Evolutionary conservation across 2,888 invertebrate genomes (phyloP).

Genomic region (Embidobia sp.): DNA sequence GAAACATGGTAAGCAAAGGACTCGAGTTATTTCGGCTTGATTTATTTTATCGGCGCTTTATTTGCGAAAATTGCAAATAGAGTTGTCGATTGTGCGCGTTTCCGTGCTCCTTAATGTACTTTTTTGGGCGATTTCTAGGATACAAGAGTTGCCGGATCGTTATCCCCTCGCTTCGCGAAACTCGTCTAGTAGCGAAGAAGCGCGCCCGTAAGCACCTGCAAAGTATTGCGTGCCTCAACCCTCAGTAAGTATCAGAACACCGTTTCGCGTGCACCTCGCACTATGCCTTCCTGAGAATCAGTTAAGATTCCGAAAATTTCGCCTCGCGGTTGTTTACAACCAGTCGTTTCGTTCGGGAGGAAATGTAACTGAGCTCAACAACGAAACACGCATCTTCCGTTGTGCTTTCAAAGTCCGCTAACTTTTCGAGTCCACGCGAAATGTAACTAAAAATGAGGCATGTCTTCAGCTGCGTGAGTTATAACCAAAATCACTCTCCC

Average conservation of each 20-base stretch:
- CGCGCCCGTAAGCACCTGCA: slow-evolving; percentile 44
- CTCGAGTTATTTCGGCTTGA: no score
- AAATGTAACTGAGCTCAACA: no score
- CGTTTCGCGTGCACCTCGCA: slow-evolving; percentile 64
- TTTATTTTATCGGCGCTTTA: not conserved
- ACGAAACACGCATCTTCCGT: no score
- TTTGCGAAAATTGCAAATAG: slow-evolving; percentile 9
- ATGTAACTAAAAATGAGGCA: no score
- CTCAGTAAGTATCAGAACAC: slow-evolving; percentile 62
- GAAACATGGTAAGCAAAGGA: no score
- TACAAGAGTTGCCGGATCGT: slow-evolving; percentile 36
- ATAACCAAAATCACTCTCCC: no score
- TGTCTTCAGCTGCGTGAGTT: no score
- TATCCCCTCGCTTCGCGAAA: slow-evolving; percentile 27
- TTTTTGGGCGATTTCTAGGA: slow-evolving; percentile 25
- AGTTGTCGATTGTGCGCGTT: not conserved
- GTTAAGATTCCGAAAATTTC: slow-evolving; percentile 21
- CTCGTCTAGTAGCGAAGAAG: slow-evolving; percentile 34
- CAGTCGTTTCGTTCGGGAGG: not conserved
- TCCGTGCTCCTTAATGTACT: slow-evolving; percentile 9
- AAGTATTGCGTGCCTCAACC: slow-evolving; percentile 62
- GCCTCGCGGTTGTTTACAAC: not conserved
- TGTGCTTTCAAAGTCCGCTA: no score
- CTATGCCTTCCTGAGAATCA: slow-evolving; percentile 31
- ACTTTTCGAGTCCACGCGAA: no score